Conservation (phyloP, 2,113 vertebrate genomes). For the Scytalopus superciliaris region DNA sequence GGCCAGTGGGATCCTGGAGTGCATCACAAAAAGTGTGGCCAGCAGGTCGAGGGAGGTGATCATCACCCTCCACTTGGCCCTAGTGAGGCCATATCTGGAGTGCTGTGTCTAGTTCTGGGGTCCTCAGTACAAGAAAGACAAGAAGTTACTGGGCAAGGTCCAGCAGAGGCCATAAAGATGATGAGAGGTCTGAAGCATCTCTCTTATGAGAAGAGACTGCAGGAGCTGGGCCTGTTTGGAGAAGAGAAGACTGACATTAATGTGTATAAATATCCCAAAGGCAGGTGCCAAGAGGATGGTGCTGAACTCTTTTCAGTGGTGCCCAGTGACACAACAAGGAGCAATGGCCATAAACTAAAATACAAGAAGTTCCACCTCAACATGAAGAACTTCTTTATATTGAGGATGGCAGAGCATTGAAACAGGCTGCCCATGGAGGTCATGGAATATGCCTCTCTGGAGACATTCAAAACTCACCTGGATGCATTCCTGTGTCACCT, state of each 20-base stretch:
- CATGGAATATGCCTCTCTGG: background rate
- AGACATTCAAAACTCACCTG: background rate
- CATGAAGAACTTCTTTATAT: background rate
- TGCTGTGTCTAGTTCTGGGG: background rate
- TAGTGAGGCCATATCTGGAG: background rate
- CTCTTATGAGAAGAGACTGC: background rate
- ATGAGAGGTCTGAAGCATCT: background rate
- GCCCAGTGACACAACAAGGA: background rate
- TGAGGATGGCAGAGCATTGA: background rate
- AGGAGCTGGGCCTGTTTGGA: background rate
- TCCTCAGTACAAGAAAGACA: background rate
- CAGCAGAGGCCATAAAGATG: background rate
- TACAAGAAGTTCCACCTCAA: background rate
- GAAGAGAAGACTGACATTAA: background rate
- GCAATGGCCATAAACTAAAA: background rate
- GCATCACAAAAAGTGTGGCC: background rate
- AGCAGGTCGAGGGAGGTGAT: background rate
- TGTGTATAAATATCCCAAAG: background rate
- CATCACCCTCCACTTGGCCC: background rate
- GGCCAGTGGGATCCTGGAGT: fast-evolving
- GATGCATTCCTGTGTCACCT: background rate
- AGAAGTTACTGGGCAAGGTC: background rate
- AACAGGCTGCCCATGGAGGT: no score
- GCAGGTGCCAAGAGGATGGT: background rate
- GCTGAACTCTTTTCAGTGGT: background rate